Evolutionary conservation across 2,113 vertebrate genomes (phyloP).

Genomic region (Danio rerio): DNA sequence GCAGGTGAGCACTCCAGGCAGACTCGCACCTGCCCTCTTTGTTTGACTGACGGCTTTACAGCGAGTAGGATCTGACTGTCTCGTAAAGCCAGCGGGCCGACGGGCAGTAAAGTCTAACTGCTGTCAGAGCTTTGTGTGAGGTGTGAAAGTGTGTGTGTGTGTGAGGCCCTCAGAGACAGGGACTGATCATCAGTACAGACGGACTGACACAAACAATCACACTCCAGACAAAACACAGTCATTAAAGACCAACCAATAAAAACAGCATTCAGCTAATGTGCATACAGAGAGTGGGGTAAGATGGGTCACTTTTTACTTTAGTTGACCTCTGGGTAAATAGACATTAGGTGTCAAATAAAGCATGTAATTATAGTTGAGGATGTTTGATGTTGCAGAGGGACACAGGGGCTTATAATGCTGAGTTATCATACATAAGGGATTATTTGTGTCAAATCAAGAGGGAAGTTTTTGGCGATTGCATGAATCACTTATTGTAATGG

Average conservation of each 20-base stretch:
- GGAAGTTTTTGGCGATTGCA: background rate
- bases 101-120: constrained; percentile 73
- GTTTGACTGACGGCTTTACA: constrained; percentile 78
- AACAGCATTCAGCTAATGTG: background rate
- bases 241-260: constrained; percentile 12
- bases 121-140: constrained; percentile 73
- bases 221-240: constrained; percentile 2
- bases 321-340: background rate
- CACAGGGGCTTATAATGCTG: background rate
- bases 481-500: background rate
- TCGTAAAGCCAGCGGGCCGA: constrained; percentile 73
- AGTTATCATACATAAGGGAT: background rate
- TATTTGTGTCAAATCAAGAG: background rate
- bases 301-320: background rate
- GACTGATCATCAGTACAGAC: constrained; percentile 33
- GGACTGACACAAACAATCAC: constrained; percentile 29
- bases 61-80: constrained; percentile 75
- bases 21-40: constrained; percentile 78
- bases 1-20: constrained; percentile 80
- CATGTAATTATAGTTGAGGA: background rate
- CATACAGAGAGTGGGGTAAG: background rate
- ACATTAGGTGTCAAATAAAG: background rate
- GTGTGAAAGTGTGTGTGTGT: constrained; percentile 28
- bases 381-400: background rate
- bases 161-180: constrained; percentile 33